Base-by-base conservation (phyloP, 2,888 invertebrate species). In the Tinea semifulvella region DNA sequence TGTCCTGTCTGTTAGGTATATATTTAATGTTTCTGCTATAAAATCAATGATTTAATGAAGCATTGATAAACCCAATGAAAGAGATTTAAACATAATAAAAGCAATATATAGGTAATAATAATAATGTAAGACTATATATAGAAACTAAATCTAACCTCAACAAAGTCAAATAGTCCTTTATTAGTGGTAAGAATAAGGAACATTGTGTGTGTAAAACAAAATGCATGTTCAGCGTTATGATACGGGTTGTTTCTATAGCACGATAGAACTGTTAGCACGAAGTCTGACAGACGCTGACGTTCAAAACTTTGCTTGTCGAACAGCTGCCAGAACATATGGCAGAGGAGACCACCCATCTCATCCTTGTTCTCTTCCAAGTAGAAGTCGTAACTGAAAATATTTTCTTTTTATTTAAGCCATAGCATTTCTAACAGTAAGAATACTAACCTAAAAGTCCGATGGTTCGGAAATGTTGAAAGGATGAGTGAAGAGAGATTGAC, bases 191-290 rank as follows among this genome's bases (percentile, higher is more conserved):
- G 56, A 22, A 87, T 81, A 48, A 84, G 61, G 50, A 69, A 86
- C 82, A 86, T 82, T 38, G 85, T 85, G 56, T 88, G 87, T 0
- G 82, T 77, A 43, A 86, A 86, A 44, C 79, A 81, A 59, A 87
- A 86, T 1, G 85, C 87, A 51, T 88, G 87, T 43, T 85, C 84
- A 1, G 84, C 84, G 57, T 86, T 86, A 53, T 87, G 87, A 53
- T 86, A 88, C 0, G 85, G 80, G 51, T 84, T 85, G 27, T 66
- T 51, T 2, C 85, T 63, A 53, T 87, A 87, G 47, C 70, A 67
- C 11, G 54, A 48, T 1, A 80, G 58, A 1, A 83, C 65, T 1
- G 83, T 77, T 8, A 86, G 60, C 0, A 82, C 63, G 54, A 85
- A 86, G 53, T 77, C 70, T 0, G 74, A 74, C 14, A 84, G 51